These are phyloP conservation scores for Penaeus chinensis DNA, from an alignment of 1,140 invertebrate species.

Conservation along the genomic window DNA sequence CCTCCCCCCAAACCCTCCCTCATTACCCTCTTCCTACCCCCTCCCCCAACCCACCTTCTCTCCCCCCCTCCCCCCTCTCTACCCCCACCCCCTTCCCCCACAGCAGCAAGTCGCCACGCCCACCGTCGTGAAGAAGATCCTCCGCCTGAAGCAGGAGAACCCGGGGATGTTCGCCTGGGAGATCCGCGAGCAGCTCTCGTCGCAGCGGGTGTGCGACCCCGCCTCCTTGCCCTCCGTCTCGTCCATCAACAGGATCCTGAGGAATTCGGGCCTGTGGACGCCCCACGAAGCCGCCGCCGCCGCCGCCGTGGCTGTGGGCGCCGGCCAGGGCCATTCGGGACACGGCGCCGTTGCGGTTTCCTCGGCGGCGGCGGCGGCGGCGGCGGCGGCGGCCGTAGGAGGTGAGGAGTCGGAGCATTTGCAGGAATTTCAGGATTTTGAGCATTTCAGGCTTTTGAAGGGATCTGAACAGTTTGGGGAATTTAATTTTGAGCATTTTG, in stretches of 20 bases:
- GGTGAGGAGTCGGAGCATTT: background rate
- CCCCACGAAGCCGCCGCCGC: slow-evolving; percentile 76
- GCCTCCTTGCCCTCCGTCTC: slow-evolving; percentile 86
- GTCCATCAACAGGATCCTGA: slow-evolving; percentile 92
- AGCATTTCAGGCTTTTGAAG: too few species aligned
- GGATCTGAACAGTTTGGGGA: too few species aligned
- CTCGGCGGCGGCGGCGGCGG: slow-evolving; percentile 74
- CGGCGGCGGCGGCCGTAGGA: slow-evolving; percentile 68
- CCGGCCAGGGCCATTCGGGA: slow-evolving; percentile 26
- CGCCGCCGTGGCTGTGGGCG: slow-evolving; percentile 68
- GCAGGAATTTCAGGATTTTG: background rate
- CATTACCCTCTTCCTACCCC: background rate
- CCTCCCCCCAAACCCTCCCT: too few species aligned
- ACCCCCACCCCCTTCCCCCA: background rate
- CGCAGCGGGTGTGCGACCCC: slow-evolving; percentile 83
- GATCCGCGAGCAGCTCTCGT: slow-evolving; percentile 86
- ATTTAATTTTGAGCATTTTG: too few species aligned
- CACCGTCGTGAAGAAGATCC: slow-evolving; percentile 90
- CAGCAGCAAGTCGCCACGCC: slow-evolving; percentile 86
- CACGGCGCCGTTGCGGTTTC: slow-evolving; percentile 69
- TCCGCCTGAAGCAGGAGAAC: slow-evolving; percentile 90
- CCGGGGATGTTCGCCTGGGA: slow-evolving; percentile 94
- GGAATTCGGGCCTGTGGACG: slow-evolving; percentile 74
- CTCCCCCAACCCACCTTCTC: background rate
- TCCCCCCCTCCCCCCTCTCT: background rate